Evolutionary conservation across 2,113 vertebrate species (phyloP).

Genomic region (Gopherus evgoodei): DNA sequence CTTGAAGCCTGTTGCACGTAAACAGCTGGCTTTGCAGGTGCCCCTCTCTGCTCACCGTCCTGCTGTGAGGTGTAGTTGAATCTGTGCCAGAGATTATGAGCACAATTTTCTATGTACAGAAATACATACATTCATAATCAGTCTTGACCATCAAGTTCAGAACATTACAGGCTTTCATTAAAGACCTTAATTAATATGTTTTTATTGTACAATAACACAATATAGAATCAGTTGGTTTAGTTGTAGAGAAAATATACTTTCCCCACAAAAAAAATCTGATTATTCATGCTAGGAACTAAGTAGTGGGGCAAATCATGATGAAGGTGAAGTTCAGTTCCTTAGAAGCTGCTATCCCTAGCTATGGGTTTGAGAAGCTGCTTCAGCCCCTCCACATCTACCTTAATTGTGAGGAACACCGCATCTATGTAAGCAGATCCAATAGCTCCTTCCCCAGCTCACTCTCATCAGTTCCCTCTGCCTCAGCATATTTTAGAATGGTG

Average conservation of each 20-base stretch:
- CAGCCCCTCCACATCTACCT: not conserved
- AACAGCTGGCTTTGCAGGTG: not conserved
- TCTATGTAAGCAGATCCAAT: not conserved
- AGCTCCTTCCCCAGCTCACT: not conserved
- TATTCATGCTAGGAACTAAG: not conserved
- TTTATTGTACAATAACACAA: not conserved
- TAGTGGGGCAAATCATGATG: not conserved
- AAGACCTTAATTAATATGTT: not conserved
- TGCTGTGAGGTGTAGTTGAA: not conserved
- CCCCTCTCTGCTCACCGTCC: not conserved
- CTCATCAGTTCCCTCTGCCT: not conserved
- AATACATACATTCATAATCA: not conserved
- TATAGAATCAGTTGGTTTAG: not conserved
- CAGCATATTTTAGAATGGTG: not conserved
- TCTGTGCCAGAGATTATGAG: not conserved
- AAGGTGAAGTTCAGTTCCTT: not conserved
- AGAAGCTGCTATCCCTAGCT: not conserved
- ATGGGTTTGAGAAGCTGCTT: not conserved
- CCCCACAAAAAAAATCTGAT: not conserved
- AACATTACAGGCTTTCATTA: not conserved
- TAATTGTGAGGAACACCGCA: not conserved
- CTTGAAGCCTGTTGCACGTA: not conserved
- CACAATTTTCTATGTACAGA: not conserved
- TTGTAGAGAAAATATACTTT: not conserved
- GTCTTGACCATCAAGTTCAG: not conserved